Base-by-base conservation (phyloP, 2,797 vertebrate genomes). In the Morus bassanus region DNA sequence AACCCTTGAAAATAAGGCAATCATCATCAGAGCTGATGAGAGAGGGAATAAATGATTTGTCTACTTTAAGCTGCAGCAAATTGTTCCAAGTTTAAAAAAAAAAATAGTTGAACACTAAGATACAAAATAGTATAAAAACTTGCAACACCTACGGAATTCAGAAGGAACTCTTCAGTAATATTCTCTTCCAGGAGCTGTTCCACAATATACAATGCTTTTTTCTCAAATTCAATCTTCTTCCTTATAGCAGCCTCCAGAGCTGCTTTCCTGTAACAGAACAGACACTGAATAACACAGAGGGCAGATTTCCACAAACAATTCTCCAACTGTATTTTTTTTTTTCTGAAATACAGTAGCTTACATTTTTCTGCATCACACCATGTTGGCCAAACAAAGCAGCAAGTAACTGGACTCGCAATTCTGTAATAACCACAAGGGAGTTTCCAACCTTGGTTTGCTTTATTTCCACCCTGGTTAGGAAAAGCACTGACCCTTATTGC, bases 151-250 rank as follows among this genome's bases (percentile, higher is more conserved):
- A 99, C 99, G 97, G 98, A 99, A 77, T 98, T 98, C 24, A 97
- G 74, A 79, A 99, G 97, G 93, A 99, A 98, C 69, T 99, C 99
- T 80, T 99, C 99, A 15, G 98, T 94, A 86, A 99, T 98, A 13
- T 97, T 97, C 75, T 99, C 98, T 86, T 99, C 99, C 91, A 99
- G 96, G n/a, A 99, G 99, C 7, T 98, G 98, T 97, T 99, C 99
- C 85, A 99, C 99, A 83, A 99, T 88, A 85, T 88, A 90, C 88
- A 98, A 89, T 8, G 99, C 99, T 97, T 98, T 98, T 85, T 96
- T 98, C 91, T 99, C 99, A 95, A 97, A 97, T 51, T 99, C 99
- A 68, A 99, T 93, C 94, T 98, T 99, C 95, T 98, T 98, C 95
- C 96, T 98, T 76, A 99, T 91, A 64, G 97, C 97, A 88, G 98